Evolutionary conservation across 1,140 invertebrate species (phyloP).

Genomic region (Helicorthomorpha holstii): DNA sequence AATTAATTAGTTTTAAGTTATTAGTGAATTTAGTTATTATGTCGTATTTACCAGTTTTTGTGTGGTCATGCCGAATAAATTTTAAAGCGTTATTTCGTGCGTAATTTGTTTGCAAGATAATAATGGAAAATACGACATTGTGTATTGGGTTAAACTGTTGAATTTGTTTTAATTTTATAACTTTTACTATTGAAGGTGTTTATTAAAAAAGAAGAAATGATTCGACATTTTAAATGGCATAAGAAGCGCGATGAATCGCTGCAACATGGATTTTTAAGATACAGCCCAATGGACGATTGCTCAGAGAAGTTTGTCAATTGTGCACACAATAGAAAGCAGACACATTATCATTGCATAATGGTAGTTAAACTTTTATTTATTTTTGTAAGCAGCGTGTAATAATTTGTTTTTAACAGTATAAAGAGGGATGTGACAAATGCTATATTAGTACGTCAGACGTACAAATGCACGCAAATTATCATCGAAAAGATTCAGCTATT

Average conservation of each 20-base stretch:
- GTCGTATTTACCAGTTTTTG: no score
- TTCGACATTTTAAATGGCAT: conserved; percentile 97
- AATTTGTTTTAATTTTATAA: no score
- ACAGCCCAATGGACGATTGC: conserved; percentile 81
- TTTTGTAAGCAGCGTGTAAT: not conserved
- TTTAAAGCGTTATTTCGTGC: no score
- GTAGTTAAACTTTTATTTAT: conserved; percentile 18
- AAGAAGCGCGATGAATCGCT: conserved; percentile 94
- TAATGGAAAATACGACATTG: no score
- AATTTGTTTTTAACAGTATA: not conserved
- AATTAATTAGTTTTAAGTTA: no score
- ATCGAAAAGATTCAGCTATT: conserved; percentile 91
- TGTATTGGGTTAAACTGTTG: no score
- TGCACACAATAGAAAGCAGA: conserved; percentile 89
- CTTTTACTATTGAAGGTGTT: conserved; percentile 46
- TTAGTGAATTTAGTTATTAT: no score
- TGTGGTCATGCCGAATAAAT: no score
- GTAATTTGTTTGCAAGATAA: no score
- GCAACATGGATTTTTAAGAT: conserved; percentile 90
- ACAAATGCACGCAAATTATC: conserved; percentile 98
- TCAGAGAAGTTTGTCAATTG: conserved; percentile 59
- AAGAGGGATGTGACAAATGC: conserved; percentile 86
- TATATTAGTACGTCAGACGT: conserved; percentile 98
- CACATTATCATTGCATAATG: conserved; percentile 95
- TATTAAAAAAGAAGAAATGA: conserved; percentile 97